A percentile compares a stretch with the other conserved stretches of the same genome.
Evolutionary conservation across 2,797 vertebrate genomes (phyloP).

Genomic region (Amblyraja radiata): DNA sequence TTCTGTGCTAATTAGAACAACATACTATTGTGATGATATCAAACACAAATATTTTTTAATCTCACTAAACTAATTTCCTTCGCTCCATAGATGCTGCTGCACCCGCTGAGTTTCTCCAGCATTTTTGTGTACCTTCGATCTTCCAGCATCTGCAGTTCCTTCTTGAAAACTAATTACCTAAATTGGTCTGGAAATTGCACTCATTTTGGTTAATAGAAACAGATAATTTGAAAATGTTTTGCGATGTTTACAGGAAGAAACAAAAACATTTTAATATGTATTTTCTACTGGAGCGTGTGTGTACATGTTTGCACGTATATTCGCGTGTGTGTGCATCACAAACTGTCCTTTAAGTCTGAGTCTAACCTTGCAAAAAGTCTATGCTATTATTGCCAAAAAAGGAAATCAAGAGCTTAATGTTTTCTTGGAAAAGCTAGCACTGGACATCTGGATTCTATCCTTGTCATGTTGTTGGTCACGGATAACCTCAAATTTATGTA

Average conservation of each 20-base stretch:
- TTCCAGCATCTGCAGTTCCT: too few species aligned
- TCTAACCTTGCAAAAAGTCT: constrained; percentile 45
- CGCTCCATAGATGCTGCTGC: too few species aligned
- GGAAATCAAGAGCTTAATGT: constrained; percentile 63
- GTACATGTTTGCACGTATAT: constrained; percentile 41
- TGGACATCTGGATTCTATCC: constrained; percentile 73
- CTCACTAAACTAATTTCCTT: neutral
- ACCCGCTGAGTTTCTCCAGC: too few species aligned
- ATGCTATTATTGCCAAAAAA: constrained; percentile 70
- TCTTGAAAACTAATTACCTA: neutral
- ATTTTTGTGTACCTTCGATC: too few species aligned
- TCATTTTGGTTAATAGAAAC: neutral
- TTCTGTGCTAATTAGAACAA: neutral
- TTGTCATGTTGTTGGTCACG: constrained; percentile 63
- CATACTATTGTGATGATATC: neutral
- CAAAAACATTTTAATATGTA: constrained; percentile 5
- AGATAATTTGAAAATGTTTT: neutral
- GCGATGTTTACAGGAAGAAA: neutral
- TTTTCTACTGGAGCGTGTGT: neutral
- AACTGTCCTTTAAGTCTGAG: constrained; percentile 16
- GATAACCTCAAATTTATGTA: constrained; percentile 51
- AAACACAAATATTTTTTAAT: neutral
- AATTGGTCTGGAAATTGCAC: neutral
- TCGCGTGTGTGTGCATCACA: constrained; percentile 42
- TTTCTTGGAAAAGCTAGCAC: constrained; percentile 39